These are phyloP conservation scores for Diprion similis DNA, from an alignment of 1,140 invertebrate genomes.

Conservation along the genomic window DNA sequence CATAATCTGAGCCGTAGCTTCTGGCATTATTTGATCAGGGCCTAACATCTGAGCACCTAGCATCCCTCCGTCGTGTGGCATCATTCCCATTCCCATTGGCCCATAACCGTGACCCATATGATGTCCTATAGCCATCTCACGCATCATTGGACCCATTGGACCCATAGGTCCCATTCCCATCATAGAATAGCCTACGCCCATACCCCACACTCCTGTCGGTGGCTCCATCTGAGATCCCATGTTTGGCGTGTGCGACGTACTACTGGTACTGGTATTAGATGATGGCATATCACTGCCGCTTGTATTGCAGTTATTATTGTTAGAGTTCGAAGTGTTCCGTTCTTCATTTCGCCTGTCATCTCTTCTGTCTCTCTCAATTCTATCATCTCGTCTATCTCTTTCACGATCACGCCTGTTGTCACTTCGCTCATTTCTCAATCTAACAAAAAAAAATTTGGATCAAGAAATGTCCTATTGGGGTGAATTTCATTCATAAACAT, in stretches of 20 bases:
- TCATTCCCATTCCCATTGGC: conserved; percentile 64
- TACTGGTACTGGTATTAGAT: conserved; percentile 31
- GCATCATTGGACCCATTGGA: conserved; percentile 60
- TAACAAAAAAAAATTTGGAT: conserved; percentile 23
- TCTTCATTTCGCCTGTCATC: conserved; percentile 50
- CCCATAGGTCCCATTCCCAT: conserved; percentile 69
- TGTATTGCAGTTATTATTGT: conserved; percentile 42
- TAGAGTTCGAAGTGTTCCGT: conserved; percentile 39
- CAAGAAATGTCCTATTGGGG: no score
- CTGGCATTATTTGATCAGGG: conserved; percentile 59
- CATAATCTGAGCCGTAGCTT: conserved; percentile 54
- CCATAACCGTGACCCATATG: conserved; percentile 59
- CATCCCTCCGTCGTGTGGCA: conserved; percentile 62
- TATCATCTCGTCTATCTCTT: conserved; percentile 55
- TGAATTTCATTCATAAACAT: no score
- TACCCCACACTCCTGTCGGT: conserved; percentile 53
- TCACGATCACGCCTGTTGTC: conserved; percentile 54
- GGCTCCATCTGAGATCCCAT: conserved; percentile 51
- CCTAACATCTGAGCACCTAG: conserved; percentile 57
- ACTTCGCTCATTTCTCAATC: conserved; percentile 49
- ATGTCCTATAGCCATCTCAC: conserved; percentile 54
- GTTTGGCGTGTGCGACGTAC: conserved; percentile 30
- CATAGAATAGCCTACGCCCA: conserved; percentile 65
- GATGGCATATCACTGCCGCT: conserved; percentile 43
- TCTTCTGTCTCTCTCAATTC: conserved; percentile 51